Percentiles rank a stretch among this genome's conserved stretches.
Conservation (phyloP, 2,888 invertebrate species). For the Coleophora flavipennella region DNA sequence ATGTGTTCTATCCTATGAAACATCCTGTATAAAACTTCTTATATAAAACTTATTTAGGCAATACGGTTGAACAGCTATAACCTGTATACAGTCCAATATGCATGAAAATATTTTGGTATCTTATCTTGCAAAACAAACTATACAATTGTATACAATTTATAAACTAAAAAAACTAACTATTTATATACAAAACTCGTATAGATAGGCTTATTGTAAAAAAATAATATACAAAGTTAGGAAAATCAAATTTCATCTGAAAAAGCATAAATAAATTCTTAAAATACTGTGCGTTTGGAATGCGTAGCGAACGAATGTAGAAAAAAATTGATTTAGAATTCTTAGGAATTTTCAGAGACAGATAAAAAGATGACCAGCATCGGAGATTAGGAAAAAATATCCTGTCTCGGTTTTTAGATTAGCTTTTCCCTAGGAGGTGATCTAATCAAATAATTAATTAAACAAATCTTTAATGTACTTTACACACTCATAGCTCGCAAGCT, state of each 20-base stretch:
- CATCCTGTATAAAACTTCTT: too few relatives aligned
- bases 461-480: slow-evolving; percentile 55
- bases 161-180: slow-evolving; percentile 33
- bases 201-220: slow-evolving; percentile 26
- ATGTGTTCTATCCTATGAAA: too few relatives aligned
- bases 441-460: slow-evolving; percentile 24
- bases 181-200: slow-evolving; percentile 19
- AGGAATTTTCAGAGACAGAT: too few relatives aligned
- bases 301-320: slow-evolving; percentile 32
- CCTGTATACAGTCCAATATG: too few relatives aligned
- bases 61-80: too few relatives aligned
- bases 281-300: slow-evolving; percentile 67
- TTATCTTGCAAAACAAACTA: not conserved
- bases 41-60: too few relatives aligned
- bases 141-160: slow-evolving; percentile 16
- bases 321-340: not conserved
- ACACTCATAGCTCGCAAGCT: slow-evolving; percentile 48
- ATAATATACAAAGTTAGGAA: slow-evolving; percentile 25
- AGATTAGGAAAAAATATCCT: slow-evolving; percentile 25
- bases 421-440: slow-evolving; percentile 57
- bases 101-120: too few relatives aligned
- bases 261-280: slow-evolving; percentile 42
- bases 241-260: slow-evolving; percentile 27
- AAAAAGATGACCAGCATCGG: slow-evolving; percentile 53
- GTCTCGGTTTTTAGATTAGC: slow-evolving; percentile 27